Conservation (phyloP, 2,113 vertebrate species). For the Canis aureus region DNA sequence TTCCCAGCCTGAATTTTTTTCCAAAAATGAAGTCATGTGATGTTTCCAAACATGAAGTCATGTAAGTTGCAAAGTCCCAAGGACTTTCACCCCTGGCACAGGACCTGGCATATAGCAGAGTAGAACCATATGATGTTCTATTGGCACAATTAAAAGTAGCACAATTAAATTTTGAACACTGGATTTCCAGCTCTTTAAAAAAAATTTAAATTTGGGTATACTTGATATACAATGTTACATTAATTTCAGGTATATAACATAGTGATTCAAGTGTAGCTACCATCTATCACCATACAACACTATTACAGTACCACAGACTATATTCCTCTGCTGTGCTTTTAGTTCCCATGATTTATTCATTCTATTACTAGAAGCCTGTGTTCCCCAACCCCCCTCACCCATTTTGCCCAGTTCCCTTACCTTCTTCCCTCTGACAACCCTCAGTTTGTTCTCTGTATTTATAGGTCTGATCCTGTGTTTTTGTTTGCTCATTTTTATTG, state of each 20-base stretch:
- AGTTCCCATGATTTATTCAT: not conserved
- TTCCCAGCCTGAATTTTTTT: not conserved
- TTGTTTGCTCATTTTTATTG: not conserved
- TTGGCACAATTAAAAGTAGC: not conserved
- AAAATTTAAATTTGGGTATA: not conserved
- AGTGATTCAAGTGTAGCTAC: not conserved
- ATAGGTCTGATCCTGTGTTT: not conserved
- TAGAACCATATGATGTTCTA: no score
- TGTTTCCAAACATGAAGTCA: not conserved
- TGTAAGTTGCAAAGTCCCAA: not conserved
- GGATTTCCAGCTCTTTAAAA: not conserved
- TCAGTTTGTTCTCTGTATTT: not conserved
- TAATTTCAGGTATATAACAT: not conserved
- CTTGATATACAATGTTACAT: not conserved
- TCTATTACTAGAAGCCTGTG: not conserved
- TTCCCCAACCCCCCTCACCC: not conserved
- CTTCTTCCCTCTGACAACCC: not conserved
- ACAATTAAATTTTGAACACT: not conserved
- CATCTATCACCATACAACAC: not conserved
- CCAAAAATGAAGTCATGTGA: not conserved
- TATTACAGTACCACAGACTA: not conserved
- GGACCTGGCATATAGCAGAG: not conserved
- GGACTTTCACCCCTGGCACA: not conserved
- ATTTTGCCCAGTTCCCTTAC: not conserved
- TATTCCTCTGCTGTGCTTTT: not conserved